phyloP scores from a whole-genome alignment of 2,797 vertebrate genomes.

The Enteromius paludinosus region DNA sequence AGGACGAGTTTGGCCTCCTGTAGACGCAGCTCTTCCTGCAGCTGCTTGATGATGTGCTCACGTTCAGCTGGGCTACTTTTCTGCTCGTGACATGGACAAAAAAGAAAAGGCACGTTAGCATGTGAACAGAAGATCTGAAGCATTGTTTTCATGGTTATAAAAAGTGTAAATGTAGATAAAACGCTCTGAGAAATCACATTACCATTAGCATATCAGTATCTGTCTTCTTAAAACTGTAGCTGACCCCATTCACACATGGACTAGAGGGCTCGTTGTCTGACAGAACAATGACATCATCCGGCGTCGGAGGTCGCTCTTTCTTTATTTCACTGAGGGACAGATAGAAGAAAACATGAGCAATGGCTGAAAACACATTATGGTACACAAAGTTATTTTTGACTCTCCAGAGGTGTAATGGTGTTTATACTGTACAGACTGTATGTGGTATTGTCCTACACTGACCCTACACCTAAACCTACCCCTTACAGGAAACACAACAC shows the following conservation, averaged over 20 bases:
- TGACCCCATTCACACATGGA: slow-evolving; percentile 89
- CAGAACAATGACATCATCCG: slow-evolving; percentile 90
- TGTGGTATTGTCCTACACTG: too few relatives aligned
- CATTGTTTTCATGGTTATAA: not conserved
- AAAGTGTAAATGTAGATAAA: not conserved
- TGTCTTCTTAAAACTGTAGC: slow-evolving; percentile 82
- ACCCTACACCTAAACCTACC: too few relatives aligned
- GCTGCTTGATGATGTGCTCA: slow-evolving; percentile 90
- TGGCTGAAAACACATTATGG: not conserved
- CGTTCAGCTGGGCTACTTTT: slow-evolving; percentile 92
- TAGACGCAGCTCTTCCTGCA: slow-evolving; percentile 93
- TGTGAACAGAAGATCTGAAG: not conserved
- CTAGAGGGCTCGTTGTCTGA: slow-evolving; percentile 94
- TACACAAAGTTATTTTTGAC: too few relatives aligned
- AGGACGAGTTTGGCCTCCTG: slow-evolving; percentile 97
- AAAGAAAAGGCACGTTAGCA: not conserved
- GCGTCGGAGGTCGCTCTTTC: slow-evolving; percentile 86
- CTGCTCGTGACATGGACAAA: slow-evolving; percentile 66
- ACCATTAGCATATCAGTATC: slow-evolving; percentile 93
- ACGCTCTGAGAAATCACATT: slow-evolving; percentile 37
- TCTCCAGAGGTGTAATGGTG: too few relatives aligned
- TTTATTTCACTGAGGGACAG: slow-evolving; percentile 81
- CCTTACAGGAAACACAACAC: too few relatives aligned
- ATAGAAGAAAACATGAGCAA: not conserved
- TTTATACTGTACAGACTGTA: too few relatives aligned